phyloP scores from a whole-genome alignment of 2,113 vertebrate species.

The Junco hyemalis region DNA sequence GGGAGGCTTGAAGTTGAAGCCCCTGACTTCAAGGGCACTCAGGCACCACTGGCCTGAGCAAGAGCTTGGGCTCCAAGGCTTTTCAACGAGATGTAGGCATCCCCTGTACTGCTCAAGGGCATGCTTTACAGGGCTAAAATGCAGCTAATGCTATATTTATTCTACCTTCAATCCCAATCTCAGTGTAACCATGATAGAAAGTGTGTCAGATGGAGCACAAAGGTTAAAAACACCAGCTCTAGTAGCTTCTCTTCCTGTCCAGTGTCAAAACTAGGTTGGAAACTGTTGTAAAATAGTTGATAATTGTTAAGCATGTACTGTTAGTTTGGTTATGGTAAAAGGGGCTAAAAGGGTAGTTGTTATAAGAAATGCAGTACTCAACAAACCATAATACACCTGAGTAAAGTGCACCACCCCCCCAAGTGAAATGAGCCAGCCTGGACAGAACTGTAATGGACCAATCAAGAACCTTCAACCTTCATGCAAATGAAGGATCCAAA shows the following conservation, averaged over 20 bases:
- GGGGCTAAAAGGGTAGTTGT: too few relatives aligned
- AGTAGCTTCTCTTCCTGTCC: not conserved
- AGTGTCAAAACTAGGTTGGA: too few relatives aligned
- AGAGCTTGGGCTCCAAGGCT: not conserved
- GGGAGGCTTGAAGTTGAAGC: not conserved
- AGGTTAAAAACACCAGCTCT: not conserved
- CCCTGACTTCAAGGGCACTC: not conserved
- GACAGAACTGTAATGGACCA: too few relatives aligned
- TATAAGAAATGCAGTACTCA: too few relatives aligned
- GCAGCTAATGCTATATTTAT: not conserved
- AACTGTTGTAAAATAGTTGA: too few relatives aligned
- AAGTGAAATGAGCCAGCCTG: too few relatives aligned
- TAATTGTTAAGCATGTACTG: too few relatives aligned
- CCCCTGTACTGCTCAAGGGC: not conserved
- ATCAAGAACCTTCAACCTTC: too few relatives aligned
- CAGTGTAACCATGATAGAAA: not conserved
- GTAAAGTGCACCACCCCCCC: too few relatives aligned
- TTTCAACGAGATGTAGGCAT: not conserved
- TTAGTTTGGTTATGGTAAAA: too few relatives aligned
- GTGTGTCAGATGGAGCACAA: rapidly evolving
- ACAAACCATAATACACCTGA: too few relatives aligned
- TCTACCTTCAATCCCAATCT: not conserved
- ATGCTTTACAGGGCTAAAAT: not conserved
- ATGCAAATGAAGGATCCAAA: too few relatives aligned
- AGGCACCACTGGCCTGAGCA: not conserved